Evolutionary conservation across 2,888 invertebrate species (phyloP), one percentile per base, ranked within the genome.

Genomic region (Drosophila testacea): DNA sequence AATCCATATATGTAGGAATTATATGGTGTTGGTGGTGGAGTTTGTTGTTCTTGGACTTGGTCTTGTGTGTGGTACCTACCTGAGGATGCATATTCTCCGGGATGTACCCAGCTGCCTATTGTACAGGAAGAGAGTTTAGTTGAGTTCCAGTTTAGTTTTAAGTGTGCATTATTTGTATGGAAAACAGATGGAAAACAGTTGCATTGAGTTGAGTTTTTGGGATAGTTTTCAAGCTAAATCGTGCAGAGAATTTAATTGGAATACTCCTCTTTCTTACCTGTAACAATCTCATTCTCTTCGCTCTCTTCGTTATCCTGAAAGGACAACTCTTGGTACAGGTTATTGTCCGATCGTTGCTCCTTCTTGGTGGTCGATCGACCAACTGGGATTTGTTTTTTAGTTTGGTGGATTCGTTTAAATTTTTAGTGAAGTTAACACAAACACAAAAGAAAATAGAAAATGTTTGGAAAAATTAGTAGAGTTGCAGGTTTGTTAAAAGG

Each of bases 51-150:
- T 36, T 47, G 48, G 57, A 48, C 39, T 78, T 70, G 87, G 47
- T 73, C 74, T 72, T 76, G 75, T 77, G 79, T 66, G 70, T 82
- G 90, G 88, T 89, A 92, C 92, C 91, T 95, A 99, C 99, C 99
- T 94, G 99, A 98, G 79, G 98, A 98, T 73, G 99, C 98, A 93
- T 98, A 99, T 94, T 99, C 99, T 90, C 98, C 99, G 81, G 99
- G 99, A 94, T 99, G 98, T 77, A 99, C 99, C 97, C 97, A 97
- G 93, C 97, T 97, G 91, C 98, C 98, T 92, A 78, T 42, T 11
- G 56, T 44, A 28, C 38, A 13, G 67, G 32, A 44, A 52, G 57
- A 46, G 34, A 55, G 30, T 62, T 41, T 42, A 42, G 16, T 22
- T 41, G 39, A 44, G 52, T 62, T 34, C 66, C 59, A 48, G 13